Conservation (phyloP, 92 coral and sea anemone species). For the Hydrozoanthus gracilis region DNA sequence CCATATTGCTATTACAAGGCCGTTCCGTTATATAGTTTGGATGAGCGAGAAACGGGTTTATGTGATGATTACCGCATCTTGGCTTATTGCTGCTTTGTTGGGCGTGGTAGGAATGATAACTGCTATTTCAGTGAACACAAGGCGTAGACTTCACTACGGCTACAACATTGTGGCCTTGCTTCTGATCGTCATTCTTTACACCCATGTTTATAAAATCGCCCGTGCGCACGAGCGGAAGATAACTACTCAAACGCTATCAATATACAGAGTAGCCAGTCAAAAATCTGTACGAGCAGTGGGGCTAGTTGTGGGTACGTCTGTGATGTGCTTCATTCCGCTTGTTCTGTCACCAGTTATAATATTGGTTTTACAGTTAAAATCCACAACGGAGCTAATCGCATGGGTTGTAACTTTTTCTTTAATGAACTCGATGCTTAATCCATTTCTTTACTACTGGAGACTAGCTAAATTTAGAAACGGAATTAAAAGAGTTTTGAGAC, state of each 20-base stretch:
- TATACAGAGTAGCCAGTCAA: background rate
- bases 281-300: background rate
- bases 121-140: background rate
- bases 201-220: background rate
- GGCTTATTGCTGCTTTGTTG: background rate
- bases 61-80: background rate
- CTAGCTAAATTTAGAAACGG: background rate
- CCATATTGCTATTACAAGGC: background rate
- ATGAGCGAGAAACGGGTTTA: background rate
- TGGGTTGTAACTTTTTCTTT: background rate
- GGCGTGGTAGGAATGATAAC: background rate
- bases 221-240: background rate
- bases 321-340: background rate
- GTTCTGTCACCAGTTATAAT: background rate
- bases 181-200: background rate
- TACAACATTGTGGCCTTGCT: background rate
- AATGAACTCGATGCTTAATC: background rate
- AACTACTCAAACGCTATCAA: background rate
- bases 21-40: conserved; percentile 10
- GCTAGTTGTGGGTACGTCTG: background rate
- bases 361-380: background rate
- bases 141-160: background rate
- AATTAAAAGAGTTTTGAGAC: background rate
- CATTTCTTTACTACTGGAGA: conserved; percentile 10
- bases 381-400: background rate